Evolutionary conservation across 1,140 invertebrate species (phyloP), one percentile per base, ranked within the genome.

Genomic region (Gonatopus flavifemur): DNA sequence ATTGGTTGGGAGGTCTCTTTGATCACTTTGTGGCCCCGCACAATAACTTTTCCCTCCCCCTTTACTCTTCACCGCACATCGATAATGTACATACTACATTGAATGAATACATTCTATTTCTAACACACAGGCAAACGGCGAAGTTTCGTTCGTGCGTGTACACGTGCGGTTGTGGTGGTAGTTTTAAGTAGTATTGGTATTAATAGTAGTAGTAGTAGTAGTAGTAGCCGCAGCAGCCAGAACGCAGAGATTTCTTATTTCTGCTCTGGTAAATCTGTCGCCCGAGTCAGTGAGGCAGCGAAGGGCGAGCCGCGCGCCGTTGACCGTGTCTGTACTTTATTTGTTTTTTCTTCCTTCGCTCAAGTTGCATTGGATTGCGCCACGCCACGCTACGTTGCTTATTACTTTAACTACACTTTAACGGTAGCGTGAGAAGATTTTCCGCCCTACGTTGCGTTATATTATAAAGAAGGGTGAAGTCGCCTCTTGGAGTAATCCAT

Each of bases 181-280:
- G 15, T 32, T n/a, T n/a, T n/a, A n/a, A n/a, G n/a, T n/a, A n/a
- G n/a, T n/a, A n/a, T n/a, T n/a, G 12, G 21, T 7, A 28, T 28
- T 16, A 18, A 4, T 13, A 37, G 1, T 40, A 55, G 40, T 53
- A 55, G 55, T 38, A 58, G 55, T 49, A 56, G 52, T 55, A 58
- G 13, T 7, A 13, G 32, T 61, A 64, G 58, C 44, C 55, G 53
- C 4, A 13, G 32, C 59, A 64, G 58, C 44, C 55, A 51, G 53
- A 67, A 52, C 61, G n/a, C n/a, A 58, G 65, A 64, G 68, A 76
- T 74, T 76, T 76, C 74, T 75, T 76, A 76, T 76, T 77, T 76
- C 74, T 75, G 73, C 63, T 75, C 72, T 72, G 74, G 72, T 77
- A 76, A 77, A 77, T 77, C 72, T 75, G 74, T 77, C 74, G 74